Conservation (phyloP, 2,888 invertebrate species). For the Mechanitis mazaeus region DNA sequence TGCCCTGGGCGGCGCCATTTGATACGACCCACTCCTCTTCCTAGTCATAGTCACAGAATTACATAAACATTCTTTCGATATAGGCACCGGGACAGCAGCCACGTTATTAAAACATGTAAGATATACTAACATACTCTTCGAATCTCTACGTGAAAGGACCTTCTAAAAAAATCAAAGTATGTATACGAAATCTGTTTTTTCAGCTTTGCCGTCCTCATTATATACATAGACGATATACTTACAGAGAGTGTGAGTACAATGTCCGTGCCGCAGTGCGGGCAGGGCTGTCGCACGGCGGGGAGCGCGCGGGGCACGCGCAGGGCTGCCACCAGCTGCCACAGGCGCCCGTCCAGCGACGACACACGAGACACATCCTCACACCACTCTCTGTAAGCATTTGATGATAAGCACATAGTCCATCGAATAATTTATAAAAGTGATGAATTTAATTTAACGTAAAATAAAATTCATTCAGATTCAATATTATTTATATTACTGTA, state of each 20-base stretch:
- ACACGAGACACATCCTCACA: conserved; percentile 40
- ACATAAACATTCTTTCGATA: too few species aligned
- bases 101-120: neutral
- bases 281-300: conserved; percentile 40
- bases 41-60: conserved; percentile 31
- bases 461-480: too few species aligned
- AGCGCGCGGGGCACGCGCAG: conserved; percentile 48
- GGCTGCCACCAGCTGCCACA: conserved; percentile 46
- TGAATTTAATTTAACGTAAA: too few species aligned
- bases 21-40: conserved; percentile 59
- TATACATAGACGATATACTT: conserved; percentile 9
- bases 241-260: conserved; percentile 44
- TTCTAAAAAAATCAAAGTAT: neutral
- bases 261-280: conserved; percentile 46
- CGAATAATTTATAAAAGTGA: neutral
- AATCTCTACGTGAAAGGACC: too few species aligned
- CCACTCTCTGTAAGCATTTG: conserved; percentile 47
- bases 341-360: conserved; percentile 39
- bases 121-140: neutral
- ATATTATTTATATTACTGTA: too few species aligned
- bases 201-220: neutral
- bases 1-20: conserved; percentile 45
- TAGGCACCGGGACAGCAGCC: too few species aligned
- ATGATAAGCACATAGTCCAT: conserved; percentile 2
- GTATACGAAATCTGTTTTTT: neutral